Percentiles rank a stretch among this genome's conserved stretches.
phyloP scores from a whole-genome alignment of 2,888 invertebrate genomes.

The Blomia tropicalis region DNA sequence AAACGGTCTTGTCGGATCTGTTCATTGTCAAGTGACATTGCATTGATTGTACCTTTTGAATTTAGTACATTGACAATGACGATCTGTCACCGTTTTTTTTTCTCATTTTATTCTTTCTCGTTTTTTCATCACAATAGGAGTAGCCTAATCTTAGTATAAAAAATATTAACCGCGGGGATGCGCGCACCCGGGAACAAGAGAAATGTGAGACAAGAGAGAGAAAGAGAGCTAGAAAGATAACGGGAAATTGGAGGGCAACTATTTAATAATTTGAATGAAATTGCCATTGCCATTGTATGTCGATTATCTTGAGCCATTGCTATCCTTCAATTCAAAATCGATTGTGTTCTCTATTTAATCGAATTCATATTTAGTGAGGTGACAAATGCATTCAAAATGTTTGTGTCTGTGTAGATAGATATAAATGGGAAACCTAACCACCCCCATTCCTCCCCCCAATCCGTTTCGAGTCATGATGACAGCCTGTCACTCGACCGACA shows the following conservation, averaged over 20 bases:
- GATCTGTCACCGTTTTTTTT: neutral
- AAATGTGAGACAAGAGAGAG: too few relatives aligned
- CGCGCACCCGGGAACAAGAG: too few relatives aligned
- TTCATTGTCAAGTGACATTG: too few relatives aligned
- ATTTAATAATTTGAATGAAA: slow-evolving; percentile 9
- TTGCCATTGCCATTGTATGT: slow-evolving; percentile 1
- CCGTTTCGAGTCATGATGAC: slow-evolving; percentile 5
- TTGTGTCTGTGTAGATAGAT: neutral
- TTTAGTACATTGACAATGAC: slow-evolving; percentile 1
- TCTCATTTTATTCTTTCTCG: neutral
- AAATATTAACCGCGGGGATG: neutral
- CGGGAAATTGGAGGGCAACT: too few relatives aligned
- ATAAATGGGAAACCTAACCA: too few relatives aligned
- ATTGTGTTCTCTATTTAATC: neutral
- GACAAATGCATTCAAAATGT: slow-evolving; percentile 10
- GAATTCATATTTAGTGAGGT: slow-evolving; percentile 9
- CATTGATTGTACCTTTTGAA: too few relatives aligned
- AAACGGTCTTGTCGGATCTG: too few relatives aligned
- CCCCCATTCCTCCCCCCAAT: too few relatives aligned
- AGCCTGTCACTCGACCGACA: neutral
- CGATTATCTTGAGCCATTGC: neutral
- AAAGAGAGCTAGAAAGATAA: too few relatives aligned
- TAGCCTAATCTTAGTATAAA: neutral
- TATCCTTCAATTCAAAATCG: too few relatives aligned
- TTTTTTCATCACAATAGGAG: slow-evolving; percentile 2